Base-by-base conservation (phyloP, 92 coral and sea anemone genomes). In the Bergia puertoricense region DNA sequence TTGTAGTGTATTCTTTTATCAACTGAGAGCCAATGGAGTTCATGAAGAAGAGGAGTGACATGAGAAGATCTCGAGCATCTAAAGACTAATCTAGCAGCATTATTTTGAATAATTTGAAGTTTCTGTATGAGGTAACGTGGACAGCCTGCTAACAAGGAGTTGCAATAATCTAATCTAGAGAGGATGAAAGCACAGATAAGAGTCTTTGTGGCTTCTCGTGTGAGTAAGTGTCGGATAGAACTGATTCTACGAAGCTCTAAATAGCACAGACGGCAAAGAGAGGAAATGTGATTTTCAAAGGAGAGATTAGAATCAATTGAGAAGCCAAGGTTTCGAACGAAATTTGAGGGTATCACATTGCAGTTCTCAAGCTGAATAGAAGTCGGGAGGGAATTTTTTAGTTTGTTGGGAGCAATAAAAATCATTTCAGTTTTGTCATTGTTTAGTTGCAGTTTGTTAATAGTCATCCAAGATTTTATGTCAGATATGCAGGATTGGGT, bases 71-170 rank as follows among this genome's bases (percentile, higher is more conserved):
- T 69, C 74, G 74, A 69, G 74, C 74, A 69, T 69, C 74, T 69
- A 69, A 69, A 69, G 74, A 69, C 74, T 69, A 69, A 69, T 69
- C 74, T 69, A 69, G 74, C 74, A 69, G 74, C 74, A 69, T 69
- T 69, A 69, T 69, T 69, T 69, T 69, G 74, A 69, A 69, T 69
- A 69, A 69, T 69, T 69, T 69, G 74, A 69, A 69, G 74, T 69
- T 69, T 69, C 74, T 69, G 74, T 69, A 69, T 69, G 74, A 69
- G 74, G 74, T 69, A 69, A 69, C 74, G 74, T 69, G 74, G 74
- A 69, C 74, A 69, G 74, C 74, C 74, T 69, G 74, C 74, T 69
- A 69, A 69, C 74, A 69, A 69, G 74, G 74, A 69, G 74, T 69
- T 69, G 74, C 74, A 69, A 69, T 69, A 69, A 69, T 69, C 74